Conservation (phyloP, 2,113 vertebrate genomes). For the Micronycteris hirsuta region DNA sequence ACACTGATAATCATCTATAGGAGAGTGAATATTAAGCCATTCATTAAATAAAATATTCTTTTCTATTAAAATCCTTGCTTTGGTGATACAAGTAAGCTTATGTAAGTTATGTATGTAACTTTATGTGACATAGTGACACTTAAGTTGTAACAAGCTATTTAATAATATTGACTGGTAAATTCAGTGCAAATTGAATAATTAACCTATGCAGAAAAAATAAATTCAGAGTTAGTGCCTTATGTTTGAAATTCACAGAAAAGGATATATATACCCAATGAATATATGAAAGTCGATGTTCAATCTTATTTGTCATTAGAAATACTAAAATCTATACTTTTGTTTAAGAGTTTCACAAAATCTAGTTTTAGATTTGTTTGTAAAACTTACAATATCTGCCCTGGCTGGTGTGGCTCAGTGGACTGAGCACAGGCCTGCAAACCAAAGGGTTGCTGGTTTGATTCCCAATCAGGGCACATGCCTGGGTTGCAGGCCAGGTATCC, state of each 20-base stretch:
- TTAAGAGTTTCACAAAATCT: neutral
- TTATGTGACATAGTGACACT: neutral
- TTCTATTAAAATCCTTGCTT: neutral
- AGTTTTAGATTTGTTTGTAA: neutral
- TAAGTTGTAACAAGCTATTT: neutral
- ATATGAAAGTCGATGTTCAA: neutral
- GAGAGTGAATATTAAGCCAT: neutral
- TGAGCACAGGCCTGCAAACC: no score
- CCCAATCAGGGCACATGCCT: no score
- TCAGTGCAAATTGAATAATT: neutral
- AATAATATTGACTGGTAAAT: neutral
- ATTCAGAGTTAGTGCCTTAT: neutral
- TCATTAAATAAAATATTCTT: neutral
- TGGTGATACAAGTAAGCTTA: neutral
- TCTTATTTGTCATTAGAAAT: neutral
- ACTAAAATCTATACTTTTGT: neutral
- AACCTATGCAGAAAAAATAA: neutral
- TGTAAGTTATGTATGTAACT: neutral
- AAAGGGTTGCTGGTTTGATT: no score
- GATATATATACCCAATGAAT: neutral
- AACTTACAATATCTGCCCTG: neutral
- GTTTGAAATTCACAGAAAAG: neutral
- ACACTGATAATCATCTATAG: neutral
- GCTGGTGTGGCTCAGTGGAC: no score
- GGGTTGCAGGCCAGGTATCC: no score